A percentile compares a stretch with the other conserved stretches of the same genome.
These are phyloP conservation scores for Drosophila koepferae DNA, from an alignment of 2,888 invertebrate species.

Conservation along the genomic window DNA sequence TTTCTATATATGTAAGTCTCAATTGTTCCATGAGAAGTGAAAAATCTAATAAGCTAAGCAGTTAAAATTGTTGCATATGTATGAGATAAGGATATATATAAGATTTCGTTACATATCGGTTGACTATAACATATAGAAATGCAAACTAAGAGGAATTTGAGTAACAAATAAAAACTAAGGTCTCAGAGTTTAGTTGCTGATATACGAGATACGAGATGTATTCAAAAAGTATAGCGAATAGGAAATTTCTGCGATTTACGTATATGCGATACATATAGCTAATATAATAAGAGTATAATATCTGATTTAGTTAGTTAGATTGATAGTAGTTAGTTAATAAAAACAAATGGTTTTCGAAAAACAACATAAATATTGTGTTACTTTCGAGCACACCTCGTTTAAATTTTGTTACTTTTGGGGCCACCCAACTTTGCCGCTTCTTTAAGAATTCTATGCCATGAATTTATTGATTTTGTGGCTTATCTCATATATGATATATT, in stretches of 20 bases:
- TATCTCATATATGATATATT: constrained; percentile 23
- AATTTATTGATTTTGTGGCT: constrained; percentile 29
- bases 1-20: neutral
- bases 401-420: neutral
- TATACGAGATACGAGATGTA: neutral
- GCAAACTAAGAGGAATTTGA: neutral
- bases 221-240: neutral
- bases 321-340: too few species aligned
- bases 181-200: neutral
- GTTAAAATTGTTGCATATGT: neutral
- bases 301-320: neutral
- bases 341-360: too few species aligned
- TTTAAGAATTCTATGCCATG: constrained; percentile 5
- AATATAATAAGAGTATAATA: too few species aligned
- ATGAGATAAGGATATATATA: neutral
- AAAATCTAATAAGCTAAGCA: neutral
- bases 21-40: neutral
- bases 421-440: neutral
- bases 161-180: neutral
- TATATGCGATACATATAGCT: too few species aligned
- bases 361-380: neutral
- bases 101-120: neutral
- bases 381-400: neutral
- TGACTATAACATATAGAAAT: neutral
- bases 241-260: too few species aligned